phyloP scores from a whole-genome alignment of 2,888 invertebrate species.

The Galerucella pusilla region DNA sequence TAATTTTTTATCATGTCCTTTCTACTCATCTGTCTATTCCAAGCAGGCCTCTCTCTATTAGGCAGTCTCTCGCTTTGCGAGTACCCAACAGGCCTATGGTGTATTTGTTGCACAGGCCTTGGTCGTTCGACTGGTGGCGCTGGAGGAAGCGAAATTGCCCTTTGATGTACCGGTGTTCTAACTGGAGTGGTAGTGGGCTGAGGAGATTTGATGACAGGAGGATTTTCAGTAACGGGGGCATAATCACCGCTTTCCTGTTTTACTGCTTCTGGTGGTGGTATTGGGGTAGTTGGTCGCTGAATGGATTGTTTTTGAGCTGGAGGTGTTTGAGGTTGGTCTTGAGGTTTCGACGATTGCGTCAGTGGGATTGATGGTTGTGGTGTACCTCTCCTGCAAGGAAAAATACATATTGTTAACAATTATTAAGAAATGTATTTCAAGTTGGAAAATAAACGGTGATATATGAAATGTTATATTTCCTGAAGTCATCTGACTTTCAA shows the following conservation, averaged over 20 bases:
- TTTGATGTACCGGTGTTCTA: conserved; percentile 51
- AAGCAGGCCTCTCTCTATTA: conserved; percentile 59
- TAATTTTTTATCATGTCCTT: conserved; percentile 70
- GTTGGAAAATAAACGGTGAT: too few relatives aligned
- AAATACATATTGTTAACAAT: neutral
- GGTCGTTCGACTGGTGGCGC: conserved; percentile 52
- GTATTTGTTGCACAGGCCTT: conserved; percentile 36
- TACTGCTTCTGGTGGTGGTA: conserved; percentile 32
- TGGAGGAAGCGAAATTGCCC: conserved; percentile 56
- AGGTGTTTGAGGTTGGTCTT: conserved; percentile 29
- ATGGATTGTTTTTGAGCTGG: conserved; percentile 44
- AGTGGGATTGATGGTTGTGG: conserved; percentile 42
- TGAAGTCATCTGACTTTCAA: too few relatives aligned
- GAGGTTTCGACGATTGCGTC: conserved; percentile 43
- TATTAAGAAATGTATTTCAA: too few relatives aligned
- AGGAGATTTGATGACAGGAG: conserved; percentile 34
- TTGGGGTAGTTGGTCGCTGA: conserved; percentile 45
- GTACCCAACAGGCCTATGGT: conserved; percentile 53
- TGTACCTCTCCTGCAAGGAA: conserved; percentile 54
- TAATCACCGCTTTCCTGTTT: conserved; percentile 38
- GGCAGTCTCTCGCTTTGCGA: conserved; percentile 62
- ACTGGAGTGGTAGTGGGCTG: conserved; percentile 34
- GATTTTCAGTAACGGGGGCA: conserved; percentile 27
- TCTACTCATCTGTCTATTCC: conserved; percentile 63
- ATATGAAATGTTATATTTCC: too few relatives aligned